Conservation (phyloP, 2,113 vertebrate genomes). For the Carollia perspicillata region DNA sequence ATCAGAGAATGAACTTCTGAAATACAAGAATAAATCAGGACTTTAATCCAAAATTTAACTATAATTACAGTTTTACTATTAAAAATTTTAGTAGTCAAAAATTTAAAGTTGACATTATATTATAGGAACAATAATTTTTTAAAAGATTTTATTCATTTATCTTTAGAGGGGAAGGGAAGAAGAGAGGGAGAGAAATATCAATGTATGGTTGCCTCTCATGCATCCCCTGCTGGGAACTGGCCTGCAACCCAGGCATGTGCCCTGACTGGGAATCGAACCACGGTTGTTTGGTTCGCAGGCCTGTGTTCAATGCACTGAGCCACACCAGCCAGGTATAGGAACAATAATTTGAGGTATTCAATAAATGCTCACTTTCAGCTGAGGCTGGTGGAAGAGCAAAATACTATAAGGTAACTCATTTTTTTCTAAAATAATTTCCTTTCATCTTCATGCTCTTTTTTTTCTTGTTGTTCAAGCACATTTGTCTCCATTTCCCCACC, state of each 20-base stretch:
- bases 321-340: no score
- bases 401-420: conserved; percentile 3
- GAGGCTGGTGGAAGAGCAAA: background rate
- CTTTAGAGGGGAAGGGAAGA: no score
- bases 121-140: background rate
- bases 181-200: no score
- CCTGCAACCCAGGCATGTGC: no score
- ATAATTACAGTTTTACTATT: background rate
- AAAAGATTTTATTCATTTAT: no score
- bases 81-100: background rate
- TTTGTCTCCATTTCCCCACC: no score
- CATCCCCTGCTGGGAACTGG: no score
- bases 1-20: conserved; percentile 32
- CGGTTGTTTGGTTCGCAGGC: no score
- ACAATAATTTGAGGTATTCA: background rate
- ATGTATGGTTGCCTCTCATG: no score
- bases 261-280: no score
- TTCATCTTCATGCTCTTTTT: background rate
- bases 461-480: no score
- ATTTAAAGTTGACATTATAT: background rate
- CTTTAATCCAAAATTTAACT: conserved; percentile 32
- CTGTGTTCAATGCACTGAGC: no score
- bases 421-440: background rate
- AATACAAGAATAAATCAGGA: conserved; percentile 14
- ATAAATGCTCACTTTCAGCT: background rate